Evolutionary conservation across 2,888 invertebrate genomes (phyloP).

Genomic region (Dugesia japonica): DNA sequence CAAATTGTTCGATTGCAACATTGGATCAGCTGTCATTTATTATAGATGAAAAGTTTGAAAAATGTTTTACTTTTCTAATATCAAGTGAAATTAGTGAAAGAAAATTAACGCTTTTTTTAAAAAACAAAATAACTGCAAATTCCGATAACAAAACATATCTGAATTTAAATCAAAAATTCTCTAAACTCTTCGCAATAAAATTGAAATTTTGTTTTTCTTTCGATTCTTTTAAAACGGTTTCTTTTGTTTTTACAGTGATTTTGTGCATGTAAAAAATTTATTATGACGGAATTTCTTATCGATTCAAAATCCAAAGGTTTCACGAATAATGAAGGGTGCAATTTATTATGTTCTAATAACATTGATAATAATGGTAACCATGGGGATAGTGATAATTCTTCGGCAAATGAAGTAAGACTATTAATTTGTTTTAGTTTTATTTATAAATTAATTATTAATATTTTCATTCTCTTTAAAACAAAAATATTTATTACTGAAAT

Average conservation of each 20-base stretch:
- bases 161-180: no score
- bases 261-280: no score
- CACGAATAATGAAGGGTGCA: background rate
- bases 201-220: no score
- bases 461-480: no score
- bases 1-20: background rate
- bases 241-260: no score
- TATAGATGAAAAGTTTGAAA: background rate
- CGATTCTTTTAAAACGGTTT: no score
- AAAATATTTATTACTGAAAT: no score
- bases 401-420: constrained; percentile 38
- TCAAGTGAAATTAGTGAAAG: background rate
- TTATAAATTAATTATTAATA: no score
- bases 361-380: background rate
- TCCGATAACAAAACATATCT: no score
- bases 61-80: background rate
- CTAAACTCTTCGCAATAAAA: no score
- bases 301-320: background rate
- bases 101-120: background rate
- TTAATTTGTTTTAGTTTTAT: no score
- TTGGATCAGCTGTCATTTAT: background rate
- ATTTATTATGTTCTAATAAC: background rate
- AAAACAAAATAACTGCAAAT: background rate
- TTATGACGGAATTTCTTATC: background rate
- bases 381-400: background rate